Evolutionary conservation across 2,113 vertebrate species (phyloP).

Genomic region (Arenaria interpres): DNA sequence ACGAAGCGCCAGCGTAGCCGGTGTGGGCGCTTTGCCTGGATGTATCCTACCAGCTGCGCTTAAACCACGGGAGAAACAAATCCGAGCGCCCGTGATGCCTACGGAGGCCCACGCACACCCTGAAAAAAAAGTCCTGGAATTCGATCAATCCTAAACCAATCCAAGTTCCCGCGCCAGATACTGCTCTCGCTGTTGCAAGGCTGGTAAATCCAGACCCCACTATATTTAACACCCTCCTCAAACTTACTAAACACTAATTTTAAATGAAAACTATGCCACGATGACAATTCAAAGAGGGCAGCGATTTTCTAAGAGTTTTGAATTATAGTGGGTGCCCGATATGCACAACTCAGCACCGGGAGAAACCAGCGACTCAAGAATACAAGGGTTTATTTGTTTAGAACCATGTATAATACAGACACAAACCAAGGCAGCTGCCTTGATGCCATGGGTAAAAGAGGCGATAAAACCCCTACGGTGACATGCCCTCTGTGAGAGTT

Average conservation of each 20-base stretch:
- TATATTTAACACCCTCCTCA: not conserved
- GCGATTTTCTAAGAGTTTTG: not conserved
- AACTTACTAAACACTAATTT: not conserved
- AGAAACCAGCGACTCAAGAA: not conserved
- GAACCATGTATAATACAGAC: not conserved
- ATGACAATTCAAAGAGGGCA: not conserved
- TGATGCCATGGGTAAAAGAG: not conserved
- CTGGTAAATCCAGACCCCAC: not conserved
- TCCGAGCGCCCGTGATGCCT: not conserved
- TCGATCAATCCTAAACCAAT: accelerated
- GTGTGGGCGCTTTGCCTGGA: not conserved
- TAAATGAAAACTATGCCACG: too few species aligned
- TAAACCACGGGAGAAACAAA: not conserved
- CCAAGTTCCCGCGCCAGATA: not conserved
- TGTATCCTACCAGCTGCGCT: not conserved
- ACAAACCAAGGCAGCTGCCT: not conserved
- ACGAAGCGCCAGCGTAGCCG: accelerated
- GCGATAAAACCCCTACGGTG: not conserved
- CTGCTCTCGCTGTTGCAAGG: not conserved
- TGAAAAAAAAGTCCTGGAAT: not conserved
- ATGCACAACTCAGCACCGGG: accelerated
- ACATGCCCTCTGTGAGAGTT: not conserved
- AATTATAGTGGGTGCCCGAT: not conserved
- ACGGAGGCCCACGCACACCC: not conserved
- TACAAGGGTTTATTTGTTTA: not conserved